These are phyloP conservation scores for Beris chalybata DNA, from an alignment of 2,888 invertebrate genomes.

Conservation along the genomic window DNA sequence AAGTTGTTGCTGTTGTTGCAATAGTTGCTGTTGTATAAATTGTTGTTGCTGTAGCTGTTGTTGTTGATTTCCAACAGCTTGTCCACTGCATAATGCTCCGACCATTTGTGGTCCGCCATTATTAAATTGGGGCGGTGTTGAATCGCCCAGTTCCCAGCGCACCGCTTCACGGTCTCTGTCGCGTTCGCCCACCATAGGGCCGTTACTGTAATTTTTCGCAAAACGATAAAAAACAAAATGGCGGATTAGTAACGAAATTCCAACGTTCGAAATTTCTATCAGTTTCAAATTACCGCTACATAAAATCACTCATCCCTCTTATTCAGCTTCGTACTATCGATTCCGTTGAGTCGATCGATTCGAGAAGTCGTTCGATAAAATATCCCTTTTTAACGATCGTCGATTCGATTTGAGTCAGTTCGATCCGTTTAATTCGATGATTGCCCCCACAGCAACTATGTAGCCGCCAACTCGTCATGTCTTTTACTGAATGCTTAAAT, in stretches of 20 bases:
- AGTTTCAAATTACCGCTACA: slow-evolving; percentile 53
- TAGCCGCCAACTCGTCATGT: slow-evolving; percentile 44
- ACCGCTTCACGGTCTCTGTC: slow-evolving; percentile 59
- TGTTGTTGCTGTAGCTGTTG: slow-evolving; percentile 42
- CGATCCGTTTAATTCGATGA: slow-evolving; percentile 44
- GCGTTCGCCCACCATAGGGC: slow-evolving; percentile 59
- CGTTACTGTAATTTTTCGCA: slow-evolving; percentile 44
- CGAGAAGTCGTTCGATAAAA: slow-evolving; percentile 29
- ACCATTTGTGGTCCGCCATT: slow-evolving; percentile 58
- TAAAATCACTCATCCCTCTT: slow-evolving; percentile 56
- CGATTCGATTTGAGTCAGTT: slow-evolving; percentile 33
- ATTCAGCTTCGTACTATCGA: slow-evolving; percentile 46
- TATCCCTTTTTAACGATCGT: slow-evolving; percentile 4
- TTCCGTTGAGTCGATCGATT: slow-evolving; percentile 34
- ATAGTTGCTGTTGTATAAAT: slow-evolving; percentile 40
- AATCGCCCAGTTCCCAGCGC: slow-evolving; percentile 59
- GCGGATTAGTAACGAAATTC: not conserved
- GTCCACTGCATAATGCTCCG: slow-evolving; percentile 56
- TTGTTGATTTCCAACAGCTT: slow-evolving; percentile 53
- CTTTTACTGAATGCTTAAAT: slow-evolving; percentile 33
- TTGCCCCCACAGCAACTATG: slow-evolving; percentile 43
- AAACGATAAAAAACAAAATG: not conserved
- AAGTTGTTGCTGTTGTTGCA: slow-evolving; percentile 44
- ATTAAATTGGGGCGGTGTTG: slow-evolving; percentile 59
- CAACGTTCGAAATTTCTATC: not conserved